These are phyloP conservation scores for Nibea albiflora DNA, from an alignment of 2,113 vertebrate species.

Conservation along the genomic window DNA sequence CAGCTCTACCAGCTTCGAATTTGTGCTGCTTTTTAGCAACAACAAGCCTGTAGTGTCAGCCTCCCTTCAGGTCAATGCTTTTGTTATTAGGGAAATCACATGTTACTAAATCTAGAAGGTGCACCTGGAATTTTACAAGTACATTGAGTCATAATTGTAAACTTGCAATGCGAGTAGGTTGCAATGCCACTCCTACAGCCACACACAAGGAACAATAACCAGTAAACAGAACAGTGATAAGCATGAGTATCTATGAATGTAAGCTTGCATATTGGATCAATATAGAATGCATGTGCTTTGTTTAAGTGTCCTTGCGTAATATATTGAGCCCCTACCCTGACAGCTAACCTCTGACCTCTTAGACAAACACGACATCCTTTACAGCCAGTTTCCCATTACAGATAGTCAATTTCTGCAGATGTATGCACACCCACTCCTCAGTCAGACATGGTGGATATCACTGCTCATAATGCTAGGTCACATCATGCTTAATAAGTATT, in stretches of 20 bases:
- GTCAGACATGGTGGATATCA: slow-evolving; percentile 11
- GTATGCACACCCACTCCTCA: slow-evolving; percentile 11
- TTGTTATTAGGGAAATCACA: neutral
- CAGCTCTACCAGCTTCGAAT: neutral
- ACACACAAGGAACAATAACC: neutral
- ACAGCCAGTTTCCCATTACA: neutral
- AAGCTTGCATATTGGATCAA: neutral
- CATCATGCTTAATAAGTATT: slow-evolving; percentile 21
- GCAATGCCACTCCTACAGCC: slow-evolving; percentile 14
- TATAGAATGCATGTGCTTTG: no score
- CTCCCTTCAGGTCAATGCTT: neutral
- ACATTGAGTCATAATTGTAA: slow-evolving; percentile 38
- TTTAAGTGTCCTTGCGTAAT: neutral
- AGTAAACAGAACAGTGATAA: neutral
- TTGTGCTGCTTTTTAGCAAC: neutral
- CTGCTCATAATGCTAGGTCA: slow-evolving; percentile 9
- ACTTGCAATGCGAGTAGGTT: slow-evolving; percentile 10
- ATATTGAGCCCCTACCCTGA: neutral
- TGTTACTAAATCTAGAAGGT: slow-evolving; percentile 28
- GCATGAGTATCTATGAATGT: neutral
- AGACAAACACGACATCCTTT: neutral
- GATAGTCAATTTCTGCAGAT: neutral
- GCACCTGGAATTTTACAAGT: neutral
- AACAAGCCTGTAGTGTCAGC: neutral
- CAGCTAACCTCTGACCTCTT: slow-evolving; percentile 3